phyloP scores from a whole-genome alignment of 2,113 vertebrate genomes.

The Morone saxatilis region DNA sequence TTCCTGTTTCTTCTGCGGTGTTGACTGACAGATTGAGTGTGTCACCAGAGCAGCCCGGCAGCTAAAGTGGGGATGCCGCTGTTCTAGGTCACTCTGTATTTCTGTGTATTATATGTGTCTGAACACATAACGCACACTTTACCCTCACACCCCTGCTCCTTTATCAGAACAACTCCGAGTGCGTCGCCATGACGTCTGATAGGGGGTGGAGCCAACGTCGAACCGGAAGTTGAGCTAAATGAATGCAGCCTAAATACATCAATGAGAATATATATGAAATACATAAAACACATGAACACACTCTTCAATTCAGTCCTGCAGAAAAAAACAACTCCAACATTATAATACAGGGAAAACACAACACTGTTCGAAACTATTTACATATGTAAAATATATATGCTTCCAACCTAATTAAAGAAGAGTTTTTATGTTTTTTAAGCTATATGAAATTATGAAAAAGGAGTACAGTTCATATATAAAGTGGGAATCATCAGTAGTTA shows the following conservation, averaged over 20 bases:
- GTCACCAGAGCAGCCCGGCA: too few species aligned
- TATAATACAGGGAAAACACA: not conserved
- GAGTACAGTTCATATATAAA: too few species aligned
- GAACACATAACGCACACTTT: not conserved
- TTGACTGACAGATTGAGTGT: not conserved
- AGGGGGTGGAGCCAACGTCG: not conserved
- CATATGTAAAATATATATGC: not conserved
- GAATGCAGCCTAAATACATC: not conserved
- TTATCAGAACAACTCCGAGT: not conserved
- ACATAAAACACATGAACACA: too few species aligned
- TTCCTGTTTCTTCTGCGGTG: slow-evolving; percentile 22
- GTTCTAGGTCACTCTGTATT: not conserved
- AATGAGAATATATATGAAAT: not conserved
- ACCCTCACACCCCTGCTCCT: not conserved
- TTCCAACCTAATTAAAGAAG: not conserved
- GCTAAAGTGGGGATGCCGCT: too few species aligned
- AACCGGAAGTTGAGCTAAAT: not conserved
- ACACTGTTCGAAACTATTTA: not conserved
- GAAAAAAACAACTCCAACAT: not conserved
- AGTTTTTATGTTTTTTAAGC: not conserved
- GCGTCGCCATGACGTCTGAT: not conserved
- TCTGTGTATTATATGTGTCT: too few species aligned
- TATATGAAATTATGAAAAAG: too few species aligned
- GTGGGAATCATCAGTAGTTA: too few species aligned
- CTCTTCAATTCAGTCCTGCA: too few species aligned